These are phyloP conservation scores for Toxotes chatareus DNA, from an alignment of 2,113 vertebrate species.

Conservation along the genomic window DNA sequence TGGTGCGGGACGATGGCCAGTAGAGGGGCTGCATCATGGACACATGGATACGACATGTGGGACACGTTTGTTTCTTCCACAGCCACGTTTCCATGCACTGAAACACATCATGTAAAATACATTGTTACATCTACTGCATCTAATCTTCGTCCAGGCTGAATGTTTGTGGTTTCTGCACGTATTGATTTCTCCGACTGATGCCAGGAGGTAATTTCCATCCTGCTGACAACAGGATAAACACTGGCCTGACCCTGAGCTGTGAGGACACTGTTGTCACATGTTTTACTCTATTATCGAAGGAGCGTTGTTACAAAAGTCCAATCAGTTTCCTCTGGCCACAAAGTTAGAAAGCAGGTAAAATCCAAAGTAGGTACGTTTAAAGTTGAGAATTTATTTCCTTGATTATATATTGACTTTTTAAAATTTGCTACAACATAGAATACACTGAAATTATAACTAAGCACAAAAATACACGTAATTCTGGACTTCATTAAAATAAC, in stretches of 20 bases:
- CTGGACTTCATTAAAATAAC: background rate
- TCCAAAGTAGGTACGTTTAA: background rate
- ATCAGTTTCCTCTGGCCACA: background rate
- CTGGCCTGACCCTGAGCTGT: conserved; percentile 3
- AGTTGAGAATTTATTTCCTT: background rate
- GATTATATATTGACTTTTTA: conserved; percentile 8
- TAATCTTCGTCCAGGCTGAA: background rate
- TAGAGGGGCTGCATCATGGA: conserved; percentile 65
- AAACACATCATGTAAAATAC: conserved; percentile 53
- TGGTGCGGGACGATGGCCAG: conserved; percentile 67
- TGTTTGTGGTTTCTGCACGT: background rate
- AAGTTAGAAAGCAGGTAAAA: background rate
- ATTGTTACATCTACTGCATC: background rate
- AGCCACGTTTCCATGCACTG: conserved; percentile 78
- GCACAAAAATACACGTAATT: conserved; percentile 2
- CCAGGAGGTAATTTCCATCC: conserved; percentile 59
- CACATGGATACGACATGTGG: conserved; percentile 56
- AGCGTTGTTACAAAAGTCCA: background rate
- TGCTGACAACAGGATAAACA: conserved; percentile 1
- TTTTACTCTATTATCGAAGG: background rate
- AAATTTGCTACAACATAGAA: conserved; percentile 4
- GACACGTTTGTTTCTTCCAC: conserved; percentile 72
- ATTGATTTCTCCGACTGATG: conserved; percentile 49
- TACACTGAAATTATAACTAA: background rate
- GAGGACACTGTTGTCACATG: conserved; percentile 2